Evolutionary conservation across 2,113 vertebrate genomes (phyloP).

Genomic region (Cyanoderma ruficeps): DNA sequence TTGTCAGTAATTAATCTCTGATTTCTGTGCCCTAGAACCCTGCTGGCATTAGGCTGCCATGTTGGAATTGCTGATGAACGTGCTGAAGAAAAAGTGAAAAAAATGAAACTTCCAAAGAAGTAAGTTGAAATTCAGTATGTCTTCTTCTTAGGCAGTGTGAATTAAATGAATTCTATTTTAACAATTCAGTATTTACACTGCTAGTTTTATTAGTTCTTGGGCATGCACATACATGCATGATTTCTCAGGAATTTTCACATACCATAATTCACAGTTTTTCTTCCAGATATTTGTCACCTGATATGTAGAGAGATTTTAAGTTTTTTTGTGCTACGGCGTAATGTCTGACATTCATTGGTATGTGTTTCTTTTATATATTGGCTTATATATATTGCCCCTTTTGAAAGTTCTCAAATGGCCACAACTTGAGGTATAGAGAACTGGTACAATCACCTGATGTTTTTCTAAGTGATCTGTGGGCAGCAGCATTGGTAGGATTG

Average conservation of each 20-base stretch:
- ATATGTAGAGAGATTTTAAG: neutral
- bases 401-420: neutral
- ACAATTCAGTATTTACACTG: neutral
- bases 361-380: neutral
- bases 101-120: conserved; percentile 89
- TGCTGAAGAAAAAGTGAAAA: conserved; percentile 91
- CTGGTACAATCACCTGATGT: neutral
- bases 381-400: no score
- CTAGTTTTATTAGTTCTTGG: neutral
- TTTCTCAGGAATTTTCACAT: neutral
- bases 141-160: neutral
- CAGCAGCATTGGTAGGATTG: neutral
- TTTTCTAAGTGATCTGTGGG: neutral
- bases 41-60: conserved; percentile 92
- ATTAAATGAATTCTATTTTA: neutral
- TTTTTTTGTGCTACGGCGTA: neutral
- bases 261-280: neutral
- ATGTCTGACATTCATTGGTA: neutral
- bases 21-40: conserved; percentile 79
- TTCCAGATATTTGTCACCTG: neutral
- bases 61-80: conserved; percentile 92
- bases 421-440: neutral
- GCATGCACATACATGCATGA: neutral
- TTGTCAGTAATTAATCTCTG: neutral
- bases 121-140: conserved; percentile 72